Base-by-base conservation (phyloP, 2,113 vertebrate genomes). In the Fulmarus glacialis region DNA sequence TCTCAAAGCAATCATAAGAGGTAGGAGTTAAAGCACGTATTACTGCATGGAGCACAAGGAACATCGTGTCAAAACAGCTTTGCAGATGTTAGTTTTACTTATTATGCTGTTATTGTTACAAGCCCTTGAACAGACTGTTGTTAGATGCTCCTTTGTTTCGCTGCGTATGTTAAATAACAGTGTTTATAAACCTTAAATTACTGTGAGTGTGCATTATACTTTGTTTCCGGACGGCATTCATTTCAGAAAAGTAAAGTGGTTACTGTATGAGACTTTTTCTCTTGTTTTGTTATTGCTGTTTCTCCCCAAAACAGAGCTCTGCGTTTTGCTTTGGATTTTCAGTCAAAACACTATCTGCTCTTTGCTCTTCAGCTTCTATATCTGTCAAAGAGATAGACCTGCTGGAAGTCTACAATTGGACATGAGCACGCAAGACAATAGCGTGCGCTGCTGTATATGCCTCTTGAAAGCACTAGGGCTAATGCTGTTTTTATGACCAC, bases 1-100 rank as follows among this genome's bases (percentile, higher is more conserved):
- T 58, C 97, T 99, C 64, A 99, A 99, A 98, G 99, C 99, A 27
- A 91, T 99, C 72, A 59, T 99, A 48, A 98, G 99, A 99, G 99
- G 99, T 99, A 77, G 97, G 98, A 67, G 15, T 52, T 59, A 17
- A 77, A 62, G 48, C 15, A 18, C 0, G 0, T 21, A 29, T 59
- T 59, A 9, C 42, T 4, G 3, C 21, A 0, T 4, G 36, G 48
- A 34, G 60, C 3, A 0, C 16, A 17, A 22, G 34, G 42, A 50
- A 7, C n/a, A 6, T 68, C 1, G 1, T 79, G 71, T 48, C 50
- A 43, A n/a, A 78, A 34, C 56, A 9, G 21, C 23, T 55, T 43
- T 52, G 27, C 22, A 15, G 1, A 0, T 30, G 9, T 66, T 84
- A 36, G 8, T 19, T 53, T 50, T 14, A 27, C 32, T 66, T 32